These are phyloP conservation scores for Pristionchus maxplancki DNA, from an alignment of 2,888 invertebrate genomes.

Conservation along the genomic window DNA sequence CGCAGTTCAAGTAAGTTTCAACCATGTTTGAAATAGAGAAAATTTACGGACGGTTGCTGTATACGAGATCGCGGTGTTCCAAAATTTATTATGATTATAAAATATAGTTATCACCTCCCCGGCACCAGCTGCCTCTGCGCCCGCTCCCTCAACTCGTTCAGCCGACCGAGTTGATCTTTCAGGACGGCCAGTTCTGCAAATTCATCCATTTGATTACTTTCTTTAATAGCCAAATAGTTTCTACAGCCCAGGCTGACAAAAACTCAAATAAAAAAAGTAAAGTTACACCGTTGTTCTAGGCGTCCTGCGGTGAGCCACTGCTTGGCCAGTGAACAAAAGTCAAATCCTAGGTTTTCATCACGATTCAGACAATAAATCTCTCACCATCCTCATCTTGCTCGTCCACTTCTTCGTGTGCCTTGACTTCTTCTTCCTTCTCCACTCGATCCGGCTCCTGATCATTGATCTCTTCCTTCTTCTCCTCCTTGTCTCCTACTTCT, in stretches of 20 bases:
- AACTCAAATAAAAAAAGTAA: too few species aligned
- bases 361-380: too few species aligned
- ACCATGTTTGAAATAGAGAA: neutral
- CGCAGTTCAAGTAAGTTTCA: neutral
- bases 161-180: neutral
- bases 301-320: too few species aligned
- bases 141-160: slow-evolving; percentile 16
- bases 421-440: neutral
- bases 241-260: too few species aligned
- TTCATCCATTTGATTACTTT: neutral
- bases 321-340: too few species aligned
- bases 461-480: neutral
- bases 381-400: neutral
- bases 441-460: neutral
- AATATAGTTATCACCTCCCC: too few species aligned
- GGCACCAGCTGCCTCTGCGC: slow-evolving; percentile 10
- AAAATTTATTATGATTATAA: too few species aligned
- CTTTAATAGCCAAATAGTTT: too few species aligned
- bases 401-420: neutral
- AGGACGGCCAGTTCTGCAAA: slow-evolving; percentile 17
- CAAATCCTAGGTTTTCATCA: too few species aligned
- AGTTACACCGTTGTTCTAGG: too few species aligned
- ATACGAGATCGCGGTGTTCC: too few species aligned
- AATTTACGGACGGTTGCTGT: too few species aligned
- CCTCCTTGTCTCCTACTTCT: neutral